These are phyloP conservation scores for Drosophila kambysellisi DNA, from an alignment of 2,888 invertebrate genomes.

Conservation along the genomic window DNA sequence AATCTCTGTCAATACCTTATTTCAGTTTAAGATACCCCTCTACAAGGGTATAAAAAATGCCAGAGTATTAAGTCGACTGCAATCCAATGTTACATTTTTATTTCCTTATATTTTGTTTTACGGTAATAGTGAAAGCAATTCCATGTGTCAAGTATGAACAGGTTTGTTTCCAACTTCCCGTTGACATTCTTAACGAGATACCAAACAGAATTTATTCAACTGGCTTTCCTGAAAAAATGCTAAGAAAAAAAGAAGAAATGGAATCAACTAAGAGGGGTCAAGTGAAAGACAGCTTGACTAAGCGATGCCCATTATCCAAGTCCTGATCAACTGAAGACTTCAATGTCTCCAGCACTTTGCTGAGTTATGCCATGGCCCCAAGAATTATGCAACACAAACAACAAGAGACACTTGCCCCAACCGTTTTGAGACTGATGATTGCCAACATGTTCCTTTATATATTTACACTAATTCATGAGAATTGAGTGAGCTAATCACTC, in stretches of 20 bases:
- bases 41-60: background rate
- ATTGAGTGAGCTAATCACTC: background rate
- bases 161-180: background rate
- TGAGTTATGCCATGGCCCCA: background rate
- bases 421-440: background rate
- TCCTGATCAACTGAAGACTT: background rate
- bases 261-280: background rate
- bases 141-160: background rate
- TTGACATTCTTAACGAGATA: constrained; percentile 4
- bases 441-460: background rate
- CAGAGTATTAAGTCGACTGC: background rate
- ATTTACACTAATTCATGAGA: background rate
- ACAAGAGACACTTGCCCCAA: background rate
- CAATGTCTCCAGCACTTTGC: background rate
- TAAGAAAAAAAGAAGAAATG: background rate
- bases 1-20: background rate
- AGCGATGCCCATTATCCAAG: background rate
- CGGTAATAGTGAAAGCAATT: background rate
- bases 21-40: background rate
- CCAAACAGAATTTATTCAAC: background rate
- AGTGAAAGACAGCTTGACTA: background rate
- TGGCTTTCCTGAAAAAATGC: background rate
- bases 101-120: background rate
- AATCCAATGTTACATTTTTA: background rate
- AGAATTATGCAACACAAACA: background rate